These are phyloP conservation scores for Silurus glanis DNA, from an alignment of 2,113 vertebrate species.

Conservation along the genomic window DNA sequence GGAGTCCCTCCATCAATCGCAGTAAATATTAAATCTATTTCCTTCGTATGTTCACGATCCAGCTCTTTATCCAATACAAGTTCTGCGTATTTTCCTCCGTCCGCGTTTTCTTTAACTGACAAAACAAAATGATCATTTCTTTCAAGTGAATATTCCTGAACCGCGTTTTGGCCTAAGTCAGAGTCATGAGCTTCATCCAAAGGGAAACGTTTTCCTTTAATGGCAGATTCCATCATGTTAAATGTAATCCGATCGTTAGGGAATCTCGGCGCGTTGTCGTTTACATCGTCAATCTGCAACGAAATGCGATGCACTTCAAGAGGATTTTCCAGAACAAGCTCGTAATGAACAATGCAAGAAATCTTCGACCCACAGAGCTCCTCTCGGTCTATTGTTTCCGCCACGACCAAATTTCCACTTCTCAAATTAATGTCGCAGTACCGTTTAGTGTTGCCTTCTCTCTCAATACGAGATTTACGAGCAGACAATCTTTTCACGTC, in stretches of 20 bases:
- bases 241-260: slow-evolving; percentile 53
- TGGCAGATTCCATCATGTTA: slow-evolving; percentile 61
- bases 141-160: slow-evolving; percentile 72
- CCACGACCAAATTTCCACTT: slow-evolving; percentile 61
- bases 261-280: slow-evolving; percentile 71
- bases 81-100: slow-evolving; percentile 59
- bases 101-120: slow-evolving; percentile 51
- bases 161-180: slow-evolving; percentile 70
- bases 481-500: slow-evolving; percentile 66
- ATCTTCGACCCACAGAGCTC: slow-evolving; percentile 51
- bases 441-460: slow-evolving; percentile 58
- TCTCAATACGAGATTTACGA: slow-evolving; percentile 71
- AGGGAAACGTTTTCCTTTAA: slow-evolving; percentile 63
- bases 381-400: slow-evolving; percentile 66
- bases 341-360: slow-evolving; percentile 63
- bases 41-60: slow-evolving; percentile 66
- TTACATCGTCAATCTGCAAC: slow-evolving; percentile 68
- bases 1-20: slow-evolving; percentile 53
- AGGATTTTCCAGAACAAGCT: slow-evolving; percentile 65
- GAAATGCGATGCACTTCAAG: slow-evolving; percentile 66
- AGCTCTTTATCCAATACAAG: slow-evolving; percentile 68
- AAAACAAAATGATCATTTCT: slow-evolving; percentile 59
- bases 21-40: slow-evolving; percentile 64
- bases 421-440: slow-evolving; percentile 62
- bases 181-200: slow-evolving; percentile 59